Percentiles rank a stretch among this genome's conserved stretches.
Conservation (phyloP, 1,140 invertebrate genomes). For the Macrobrachium rosenbergii region DNA sequence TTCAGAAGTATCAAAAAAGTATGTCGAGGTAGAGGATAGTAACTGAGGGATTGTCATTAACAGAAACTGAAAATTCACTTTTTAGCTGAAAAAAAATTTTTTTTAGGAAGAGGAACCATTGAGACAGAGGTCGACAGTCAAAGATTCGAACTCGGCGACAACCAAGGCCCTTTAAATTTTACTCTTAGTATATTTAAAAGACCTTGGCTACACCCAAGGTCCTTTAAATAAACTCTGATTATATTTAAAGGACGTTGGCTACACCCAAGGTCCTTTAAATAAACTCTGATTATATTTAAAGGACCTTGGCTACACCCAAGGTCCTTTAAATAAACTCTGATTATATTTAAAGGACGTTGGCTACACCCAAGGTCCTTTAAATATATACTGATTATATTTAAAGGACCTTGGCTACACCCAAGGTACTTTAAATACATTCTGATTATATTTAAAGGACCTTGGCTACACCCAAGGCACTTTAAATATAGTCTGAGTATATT, state of each 20-base stretch:
- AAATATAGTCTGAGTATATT: background rate
- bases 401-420: no score
- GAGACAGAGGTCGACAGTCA: no score
- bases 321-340: background rate
- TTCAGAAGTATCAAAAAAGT: no score
- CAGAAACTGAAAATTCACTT: no score
- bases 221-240: background rate
- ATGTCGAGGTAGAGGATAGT: no score
- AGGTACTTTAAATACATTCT: background rate
- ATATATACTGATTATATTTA: background rate
- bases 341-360: background rate
- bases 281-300: background rate
- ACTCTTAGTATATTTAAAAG: background rate
- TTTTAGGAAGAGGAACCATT: no score
- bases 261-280: background rate
- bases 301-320: background rate
- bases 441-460: background rate
- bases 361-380: background rate
- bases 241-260: background rate
- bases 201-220: background rate
- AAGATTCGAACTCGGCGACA: no score
- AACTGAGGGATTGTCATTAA: no score
- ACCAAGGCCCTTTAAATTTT: background rate
- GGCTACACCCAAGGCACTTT: background rate
- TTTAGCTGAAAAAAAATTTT: no score